Evolutionary conservation across 30 jellyfish, hydroid and myxozoan species (phyloP).

Genomic region (Pseudorhiza aurosa): DNA sequence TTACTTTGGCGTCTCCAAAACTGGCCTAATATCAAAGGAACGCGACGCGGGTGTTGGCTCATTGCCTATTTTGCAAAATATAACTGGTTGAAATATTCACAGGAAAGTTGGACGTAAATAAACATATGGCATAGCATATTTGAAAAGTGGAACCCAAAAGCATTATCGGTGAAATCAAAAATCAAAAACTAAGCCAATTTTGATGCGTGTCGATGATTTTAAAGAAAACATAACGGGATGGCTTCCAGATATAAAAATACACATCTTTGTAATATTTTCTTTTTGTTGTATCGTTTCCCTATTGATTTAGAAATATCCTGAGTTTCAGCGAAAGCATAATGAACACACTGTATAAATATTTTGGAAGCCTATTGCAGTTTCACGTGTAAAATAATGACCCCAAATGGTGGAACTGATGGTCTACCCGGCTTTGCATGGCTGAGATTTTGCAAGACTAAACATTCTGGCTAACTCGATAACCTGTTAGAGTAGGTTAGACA

Average conservation of each 20-base stretch:
- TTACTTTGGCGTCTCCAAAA: background rate
- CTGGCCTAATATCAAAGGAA: background rate
- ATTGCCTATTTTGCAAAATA: background rate
- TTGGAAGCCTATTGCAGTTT: background rate
- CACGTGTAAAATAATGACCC: background rate
- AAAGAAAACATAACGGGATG: background rate
- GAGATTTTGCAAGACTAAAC: too few relatives aligned
- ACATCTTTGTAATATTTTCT: too few relatives aligned
- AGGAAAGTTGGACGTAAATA: background rate
- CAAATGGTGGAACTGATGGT: too few relatives aligned
- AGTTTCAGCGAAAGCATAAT: background rate
- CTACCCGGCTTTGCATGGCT: too few relatives aligned
- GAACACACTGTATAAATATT: background rate
- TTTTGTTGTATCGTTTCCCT: conserved; percentile 3
- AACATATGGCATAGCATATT: background rate
- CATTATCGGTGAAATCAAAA: background rate
- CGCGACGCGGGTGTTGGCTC: background rate
- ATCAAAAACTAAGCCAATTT: background rate
- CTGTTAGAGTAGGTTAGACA: too few relatives aligned
- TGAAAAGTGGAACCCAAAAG: background rate
- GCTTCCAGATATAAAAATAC: background rate
- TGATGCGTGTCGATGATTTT: background rate
- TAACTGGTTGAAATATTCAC: background rate
- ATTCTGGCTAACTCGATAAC: too few relatives aligned
- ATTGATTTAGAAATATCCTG: conserved; percentile 3